Conservation (phyloP, 2,113 vertebrate species). For the Lamprotornis superbus region DNA sequence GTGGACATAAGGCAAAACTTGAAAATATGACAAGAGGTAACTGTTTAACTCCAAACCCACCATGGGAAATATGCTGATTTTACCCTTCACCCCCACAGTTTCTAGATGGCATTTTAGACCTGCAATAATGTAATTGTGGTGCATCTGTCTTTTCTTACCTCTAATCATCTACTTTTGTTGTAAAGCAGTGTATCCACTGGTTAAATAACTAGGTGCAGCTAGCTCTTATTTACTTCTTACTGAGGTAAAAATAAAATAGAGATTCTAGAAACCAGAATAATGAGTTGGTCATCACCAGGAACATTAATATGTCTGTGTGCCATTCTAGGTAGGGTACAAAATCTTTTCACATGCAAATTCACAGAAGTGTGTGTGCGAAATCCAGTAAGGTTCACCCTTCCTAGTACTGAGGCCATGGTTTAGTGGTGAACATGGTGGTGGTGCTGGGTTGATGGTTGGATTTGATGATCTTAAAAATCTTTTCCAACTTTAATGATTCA, state of each 20-base stretch:
- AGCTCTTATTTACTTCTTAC: background rate
- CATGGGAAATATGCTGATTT: background rate
- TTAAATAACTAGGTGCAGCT: background rate
- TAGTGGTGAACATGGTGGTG: background rate
- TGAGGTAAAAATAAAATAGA: background rate
- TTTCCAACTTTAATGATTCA: background rate
- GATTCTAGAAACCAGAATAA: background rate
- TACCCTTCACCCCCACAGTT: background rate
- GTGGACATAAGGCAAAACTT: background rate
- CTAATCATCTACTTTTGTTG: background rate
- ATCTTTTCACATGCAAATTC: background rate
- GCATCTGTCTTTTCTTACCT: background rate
- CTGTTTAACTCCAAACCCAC: background rate
- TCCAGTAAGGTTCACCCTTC: background rate
- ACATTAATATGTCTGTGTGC: background rate
- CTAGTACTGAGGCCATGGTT: background rate
- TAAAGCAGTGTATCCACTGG: background rate
- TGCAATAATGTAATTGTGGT: background rate
- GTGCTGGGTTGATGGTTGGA: background rate
- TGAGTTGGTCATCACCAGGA: background rate
- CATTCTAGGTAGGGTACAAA: background rate
- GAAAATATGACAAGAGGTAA: background rate
- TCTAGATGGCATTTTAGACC: background rate
- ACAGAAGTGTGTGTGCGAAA: background rate
- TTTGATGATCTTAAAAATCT: background rate